phyloP scores from a whole-genome alignment of 2,113 vertebrate genomes.

The Tetrax tetrax region DNA sequence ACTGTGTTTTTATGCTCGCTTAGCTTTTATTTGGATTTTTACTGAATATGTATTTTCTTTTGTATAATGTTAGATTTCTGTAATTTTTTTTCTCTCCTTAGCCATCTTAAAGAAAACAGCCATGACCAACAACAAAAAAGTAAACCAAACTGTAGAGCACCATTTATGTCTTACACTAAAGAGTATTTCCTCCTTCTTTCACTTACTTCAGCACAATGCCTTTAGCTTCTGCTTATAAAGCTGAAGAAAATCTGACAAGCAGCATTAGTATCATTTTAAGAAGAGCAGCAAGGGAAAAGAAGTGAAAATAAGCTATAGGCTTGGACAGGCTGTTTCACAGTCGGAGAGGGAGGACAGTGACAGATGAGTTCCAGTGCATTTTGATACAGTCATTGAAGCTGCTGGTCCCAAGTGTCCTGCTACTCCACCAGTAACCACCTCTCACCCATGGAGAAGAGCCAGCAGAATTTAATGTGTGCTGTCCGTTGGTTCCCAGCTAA shows the following conservation, averaged over 20 bases:
- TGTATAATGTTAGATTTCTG: not conserved
- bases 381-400: not conserved
- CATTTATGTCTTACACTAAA: not conserved
- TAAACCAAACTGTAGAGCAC: not conserved
- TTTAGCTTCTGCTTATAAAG: not conserved
- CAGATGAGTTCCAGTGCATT: not conserved
- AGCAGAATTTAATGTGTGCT: not conserved
- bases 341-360: not conserved
- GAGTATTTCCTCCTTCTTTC: not conserved
- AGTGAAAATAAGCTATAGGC: not conserved
- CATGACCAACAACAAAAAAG: not conserved
- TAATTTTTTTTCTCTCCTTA: not conserved
- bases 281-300: not conserved
- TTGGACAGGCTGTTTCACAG: not conserved
- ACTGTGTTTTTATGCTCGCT: not conserved
- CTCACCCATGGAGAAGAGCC: not conserved
- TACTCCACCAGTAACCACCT: not conserved
- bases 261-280: not conserved
- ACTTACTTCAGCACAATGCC: not conserved
- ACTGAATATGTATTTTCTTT: not conserved
- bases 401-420: not conserved
- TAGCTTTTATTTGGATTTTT: not conserved
- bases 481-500: not conserved
- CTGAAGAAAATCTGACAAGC: slow-evolving; percentile 7
- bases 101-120: not conserved